These are phyloP conservation scores for Helostoma temminkii DNA, from an alignment of 2,797 vertebrate species.

Conservation along the genomic window DNA sequence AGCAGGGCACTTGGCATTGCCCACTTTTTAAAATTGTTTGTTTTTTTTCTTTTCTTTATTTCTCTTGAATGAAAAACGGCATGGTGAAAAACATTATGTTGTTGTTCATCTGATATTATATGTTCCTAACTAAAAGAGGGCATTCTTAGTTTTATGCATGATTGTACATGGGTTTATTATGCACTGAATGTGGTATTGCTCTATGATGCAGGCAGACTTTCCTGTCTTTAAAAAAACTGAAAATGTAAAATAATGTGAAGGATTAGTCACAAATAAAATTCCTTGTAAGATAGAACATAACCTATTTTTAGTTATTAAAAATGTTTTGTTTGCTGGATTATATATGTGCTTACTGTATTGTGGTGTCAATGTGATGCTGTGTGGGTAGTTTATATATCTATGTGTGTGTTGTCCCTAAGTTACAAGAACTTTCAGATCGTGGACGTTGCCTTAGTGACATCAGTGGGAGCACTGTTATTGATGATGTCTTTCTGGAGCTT, in stretches of 20 bases:
- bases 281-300: too few relatives aligned
- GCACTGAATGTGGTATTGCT: neutral
- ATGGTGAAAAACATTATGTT: too few relatives aligned
- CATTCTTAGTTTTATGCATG: too few relatives aligned
- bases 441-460: neutral
- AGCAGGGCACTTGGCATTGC: too few relatives aligned
- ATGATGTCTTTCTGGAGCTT: neutral
- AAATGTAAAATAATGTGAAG: neutral
- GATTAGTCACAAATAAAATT: constrained; percentile 2
- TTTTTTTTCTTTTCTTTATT: too few relatives aligned
- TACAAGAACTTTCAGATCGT: neutral
- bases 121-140: too few relatives aligned
- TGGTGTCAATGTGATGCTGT: neutral
- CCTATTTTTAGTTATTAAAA: too few relatives aligned
- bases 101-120: too few relatives aligned
- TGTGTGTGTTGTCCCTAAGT: too few relatives aligned
- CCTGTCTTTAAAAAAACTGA: neutral
- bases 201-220: neutral
- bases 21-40: too few relatives aligned
- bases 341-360: neutral
- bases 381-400: constrained; percentile 2
- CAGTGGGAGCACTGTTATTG: neutral
- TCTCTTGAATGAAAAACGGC: too few relatives aligned
- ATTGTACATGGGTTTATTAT: too few relatives aligned
- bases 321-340: neutral